These are phyloP conservation scores for Cisticola juncidis DNA, from an alignment of 2,113 vertebrate species.

Conservation along the genomic window DNA sequence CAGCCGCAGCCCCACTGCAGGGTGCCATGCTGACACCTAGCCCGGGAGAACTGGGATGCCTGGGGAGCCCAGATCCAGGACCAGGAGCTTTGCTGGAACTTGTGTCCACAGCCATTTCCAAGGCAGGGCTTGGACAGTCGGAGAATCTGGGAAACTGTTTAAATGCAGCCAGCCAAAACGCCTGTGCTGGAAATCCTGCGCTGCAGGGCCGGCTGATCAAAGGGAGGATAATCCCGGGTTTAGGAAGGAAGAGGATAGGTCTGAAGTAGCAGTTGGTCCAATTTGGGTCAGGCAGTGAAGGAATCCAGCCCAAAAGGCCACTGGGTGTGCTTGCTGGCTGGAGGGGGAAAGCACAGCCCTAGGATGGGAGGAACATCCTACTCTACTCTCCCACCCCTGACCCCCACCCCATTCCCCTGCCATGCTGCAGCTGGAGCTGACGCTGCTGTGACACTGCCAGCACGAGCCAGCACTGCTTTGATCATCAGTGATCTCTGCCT, in stretches of 20 bases:
- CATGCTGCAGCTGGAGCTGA: rapidly evolving
- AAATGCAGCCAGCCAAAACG: conserved; percentile 48
- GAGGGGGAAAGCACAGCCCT: not conserved
- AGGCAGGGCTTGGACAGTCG: not conserved
- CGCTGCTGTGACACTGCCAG: not conserved
- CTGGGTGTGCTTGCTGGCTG: not conserved
- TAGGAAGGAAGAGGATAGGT: conserved; percentile 58
- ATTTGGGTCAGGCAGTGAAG: conserved; percentile 61
- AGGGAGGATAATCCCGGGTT: conserved; percentile 63
- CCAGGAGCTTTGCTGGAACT: not conserved
- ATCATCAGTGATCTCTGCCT: not conserved
- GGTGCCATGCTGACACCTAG: not conserved
- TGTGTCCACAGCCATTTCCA: not conserved
- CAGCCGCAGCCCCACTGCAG: not conserved
- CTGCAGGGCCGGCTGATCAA: conserved; percentile 61
- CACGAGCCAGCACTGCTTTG: rapidly evolving
- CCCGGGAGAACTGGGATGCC: rapidly evolving
- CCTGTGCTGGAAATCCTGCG: conserved; percentile 61
- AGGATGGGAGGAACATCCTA: not conserved
- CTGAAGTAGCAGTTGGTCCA: conserved; percentile 62
- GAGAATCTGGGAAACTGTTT: conserved; percentile 52
- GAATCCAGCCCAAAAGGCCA: conserved; percentile 38
- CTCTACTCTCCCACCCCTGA: not conserved
- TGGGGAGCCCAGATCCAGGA: not conserved
- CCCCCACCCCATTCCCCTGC: not conserved